Base-by-base conservation (phyloP, 2,113 vertebrate genomes). In the Pteropus alecto region DNA sequence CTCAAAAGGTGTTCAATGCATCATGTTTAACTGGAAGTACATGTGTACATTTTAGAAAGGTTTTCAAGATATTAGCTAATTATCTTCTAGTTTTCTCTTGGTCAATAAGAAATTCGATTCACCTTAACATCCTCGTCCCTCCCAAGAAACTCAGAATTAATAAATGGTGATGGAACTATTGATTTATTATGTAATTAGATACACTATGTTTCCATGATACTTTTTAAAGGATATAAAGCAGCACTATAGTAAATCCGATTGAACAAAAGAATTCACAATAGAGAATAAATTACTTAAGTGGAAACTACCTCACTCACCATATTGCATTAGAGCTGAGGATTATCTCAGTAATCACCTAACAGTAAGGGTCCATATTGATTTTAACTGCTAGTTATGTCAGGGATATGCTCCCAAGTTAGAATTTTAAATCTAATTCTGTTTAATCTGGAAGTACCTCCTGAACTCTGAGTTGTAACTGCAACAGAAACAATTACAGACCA, bases 341-440 rank as follows among this genome's bases (percentile, higher is more conserved):
- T 86, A 90, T 68, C 63, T 58, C 61, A 73, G 68, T 93, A 88
- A 91, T 94, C 90, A 87, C 51, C 84, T 95, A 84, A 71, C 90
- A 94, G 71, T 87, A 88, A 70, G 74, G 74, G 71, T 85, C 43
- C 41, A 3, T 82, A 96, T 95, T 96, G 96, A 97, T 97, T 97
- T 92, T 90, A 94, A 73, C 79, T 88, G 61, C 85, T 97, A 91
- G 96, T 96, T 97, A 86, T 85, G 85, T 87, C 60, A 65, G 73
- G 61, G 28, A 85, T 88, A 22, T 78, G 95, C 82, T 91, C 94
- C 33, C 0, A 8, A 93, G 91, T 91, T 95, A 79, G 91, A 91
- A 94, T 96, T 97, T 96, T 73, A 98, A 97, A 94, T 95, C 70
- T 84, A 93, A 92, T 95, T 96, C 78, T 63, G 54, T 73, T 24